Conservation (phyloP, 1,140 invertebrate species). For the Caenorhabditis inopinata region DNA sequence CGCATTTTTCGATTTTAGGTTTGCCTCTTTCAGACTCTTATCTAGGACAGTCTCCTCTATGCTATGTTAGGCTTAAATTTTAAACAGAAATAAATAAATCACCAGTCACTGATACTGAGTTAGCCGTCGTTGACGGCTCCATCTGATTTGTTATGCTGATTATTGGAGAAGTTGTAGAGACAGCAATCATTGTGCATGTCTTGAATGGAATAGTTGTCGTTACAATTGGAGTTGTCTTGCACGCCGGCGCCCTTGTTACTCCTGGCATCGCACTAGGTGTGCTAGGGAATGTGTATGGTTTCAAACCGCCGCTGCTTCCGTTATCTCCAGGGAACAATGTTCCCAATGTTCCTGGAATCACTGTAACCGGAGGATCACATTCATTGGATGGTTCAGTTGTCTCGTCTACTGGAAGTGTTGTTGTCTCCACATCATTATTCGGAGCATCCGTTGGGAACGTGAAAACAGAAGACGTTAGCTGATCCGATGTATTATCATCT, state of each 20-base stretch:
- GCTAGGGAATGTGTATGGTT: neutral
- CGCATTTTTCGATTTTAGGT: too few species aligned
- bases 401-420: neutral
- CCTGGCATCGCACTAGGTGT: neutral
- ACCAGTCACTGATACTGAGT: neutral
- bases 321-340: neutral
- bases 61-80: too few species aligned
- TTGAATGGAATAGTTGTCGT: slow-evolving; percentile 3
- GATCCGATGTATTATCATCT: neutral
- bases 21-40: too few species aligned
- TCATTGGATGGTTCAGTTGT: neutral
- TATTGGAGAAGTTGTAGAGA: neutral
- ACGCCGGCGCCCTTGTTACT: neutral
- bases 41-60: too few species aligned
- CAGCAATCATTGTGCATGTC: slow-evolving; percentile 5
- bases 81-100: too few species aligned
- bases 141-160: neutral
- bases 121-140: neutral
- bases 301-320: neutral
- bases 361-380: neutral
- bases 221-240: neutral
- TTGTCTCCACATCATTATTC: neutral
- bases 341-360: neutral
- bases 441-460: slow-evolving; percentile 8
- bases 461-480: neutral